Evolutionary conservation across 2,113 vertebrate species (phyloP).

Genomic region (Sceloporus undulatus): DNA sequence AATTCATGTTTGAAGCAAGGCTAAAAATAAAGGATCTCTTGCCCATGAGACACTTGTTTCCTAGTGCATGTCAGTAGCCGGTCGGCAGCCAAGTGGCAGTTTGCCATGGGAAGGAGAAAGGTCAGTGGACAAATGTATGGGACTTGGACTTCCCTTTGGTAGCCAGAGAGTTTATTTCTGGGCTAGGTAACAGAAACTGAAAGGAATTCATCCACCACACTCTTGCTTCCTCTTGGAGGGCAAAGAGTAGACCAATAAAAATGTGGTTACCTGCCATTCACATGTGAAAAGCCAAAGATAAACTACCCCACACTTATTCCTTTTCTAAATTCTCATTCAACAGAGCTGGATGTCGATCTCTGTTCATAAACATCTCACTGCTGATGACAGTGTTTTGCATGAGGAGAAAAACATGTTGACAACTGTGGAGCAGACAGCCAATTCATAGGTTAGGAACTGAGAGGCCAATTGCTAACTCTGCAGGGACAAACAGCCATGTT

Average conservation of each 20-base stretch:
- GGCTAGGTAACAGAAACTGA: conserved; percentile 75
- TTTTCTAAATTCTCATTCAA: conserved; percentile 56
- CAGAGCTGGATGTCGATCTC: conserved; percentile 51
- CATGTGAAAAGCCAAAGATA: conserved; percentile 67
- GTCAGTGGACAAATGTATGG: conserved; percentile 79
- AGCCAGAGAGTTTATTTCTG: conserved; percentile 78
- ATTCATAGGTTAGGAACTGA: conserved; percentile 63
- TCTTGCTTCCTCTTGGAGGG: conserved; percentile 70
- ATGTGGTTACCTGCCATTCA: conserved; percentile 69
- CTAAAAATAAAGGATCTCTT: conserved; percentile 71
- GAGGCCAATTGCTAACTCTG: conserved; percentile 52
- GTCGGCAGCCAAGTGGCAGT: conserved; percentile 70
- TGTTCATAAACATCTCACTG: conserved; percentile 60
- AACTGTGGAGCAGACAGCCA: conserved; percentile 65
- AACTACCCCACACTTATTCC: conserved; percentile 65
- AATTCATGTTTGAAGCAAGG: conserved; percentile 66
- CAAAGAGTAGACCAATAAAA: conserved; percentile 79
- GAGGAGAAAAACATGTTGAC: conserved; percentile 67
- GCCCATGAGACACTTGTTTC: conserved; percentile 72
- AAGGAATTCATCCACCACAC: conserved; percentile 71
- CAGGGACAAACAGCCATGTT: conserved; percentile 54
- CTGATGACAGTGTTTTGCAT: conserved; percentile 63
- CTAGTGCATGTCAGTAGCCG: conserved; percentile 61
- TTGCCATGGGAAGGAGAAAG: conserved; percentile 73
- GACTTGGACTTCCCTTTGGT: conserved; percentile 71